These are phyloP conservation scores for Limnothrissa miodon DNA, from an alignment of 2,113 vertebrate species.

Conservation along the genomic window DNA sequence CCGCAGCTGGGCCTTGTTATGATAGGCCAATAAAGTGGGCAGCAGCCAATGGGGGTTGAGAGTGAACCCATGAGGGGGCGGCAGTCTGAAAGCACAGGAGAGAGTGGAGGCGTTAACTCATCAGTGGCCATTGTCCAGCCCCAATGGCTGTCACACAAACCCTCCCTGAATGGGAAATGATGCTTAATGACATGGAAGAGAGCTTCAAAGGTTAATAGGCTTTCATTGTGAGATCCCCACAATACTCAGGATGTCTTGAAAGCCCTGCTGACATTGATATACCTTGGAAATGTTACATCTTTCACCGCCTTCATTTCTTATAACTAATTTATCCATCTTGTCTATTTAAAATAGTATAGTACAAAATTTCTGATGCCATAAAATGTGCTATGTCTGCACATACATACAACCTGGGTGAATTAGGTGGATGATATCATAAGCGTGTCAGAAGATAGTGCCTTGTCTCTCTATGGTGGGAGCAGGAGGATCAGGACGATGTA, in stretches of 20 bases:
- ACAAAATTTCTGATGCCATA: not conserved
- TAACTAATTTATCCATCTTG: not conserved
- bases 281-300: not conserved
- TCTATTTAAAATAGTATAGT: not conserved
- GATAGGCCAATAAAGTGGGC: constrained; percentile 67
- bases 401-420: no score
- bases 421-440: not conserved
- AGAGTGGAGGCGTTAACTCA: constrained; percentile 60
- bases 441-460: not conserved
- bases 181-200: constrained; percentile 57
- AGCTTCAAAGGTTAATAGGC: constrained; percentile 54
- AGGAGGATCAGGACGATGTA: constrained; percentile 8
- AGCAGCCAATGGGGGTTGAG: constrained; percentile 45
- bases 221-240: not conserved
- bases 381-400: not conserved
- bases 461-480: not conserved
- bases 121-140: constrained; percentile 55
- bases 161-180: constrained; percentile 53
- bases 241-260: constrained; percentile 14
- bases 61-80: constrained; percentile 35
- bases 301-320: not conserved
- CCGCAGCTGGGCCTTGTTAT: constrained; percentile 80
- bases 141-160: constrained; percentile 54
- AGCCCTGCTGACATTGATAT: not conserved
- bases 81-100: constrained; percentile 50